Conservation (phyloP, 2,888 invertebrate genomes). For the Drosophila pegasa region DNA sequence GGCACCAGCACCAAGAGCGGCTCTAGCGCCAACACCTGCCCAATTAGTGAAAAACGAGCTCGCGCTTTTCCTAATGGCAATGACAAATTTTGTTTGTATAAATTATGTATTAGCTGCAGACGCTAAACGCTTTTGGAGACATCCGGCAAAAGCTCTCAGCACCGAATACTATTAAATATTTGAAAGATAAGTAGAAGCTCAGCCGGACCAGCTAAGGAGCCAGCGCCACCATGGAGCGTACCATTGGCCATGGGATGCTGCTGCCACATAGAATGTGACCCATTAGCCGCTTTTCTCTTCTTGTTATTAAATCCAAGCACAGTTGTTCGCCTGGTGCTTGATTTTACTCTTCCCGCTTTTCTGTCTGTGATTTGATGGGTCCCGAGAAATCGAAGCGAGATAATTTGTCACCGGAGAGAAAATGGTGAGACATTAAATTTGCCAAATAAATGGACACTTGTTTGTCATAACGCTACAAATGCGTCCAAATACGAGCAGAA, state of each 20-base stretch:
- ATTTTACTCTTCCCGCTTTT: neutral
- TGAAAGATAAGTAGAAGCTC: slow-evolving; percentile 69
- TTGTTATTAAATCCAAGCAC: slow-evolving; percentile 70
- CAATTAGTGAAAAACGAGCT: slow-evolving; percentile 66
- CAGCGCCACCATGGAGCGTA: slow-evolving; percentile 22
- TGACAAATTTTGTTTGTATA: slow-evolving; percentile 75
- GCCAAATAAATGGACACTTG: slow-evolving; percentile 80
- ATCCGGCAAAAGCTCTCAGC: slow-evolving; percentile 33
- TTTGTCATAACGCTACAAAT: slow-evolving; percentile 80
- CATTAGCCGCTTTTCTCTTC: slow-evolving; percentile 57
- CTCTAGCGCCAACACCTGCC: slow-evolving; percentile 60
- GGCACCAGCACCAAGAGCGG: slow-evolving; percentile 17
- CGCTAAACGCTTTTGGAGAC: slow-evolving; percentile 49
- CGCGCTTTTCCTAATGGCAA: slow-evolving; percentile 67
- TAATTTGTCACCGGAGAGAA: slow-evolving; percentile 72
- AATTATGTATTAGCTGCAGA: slow-evolving; percentile 71
- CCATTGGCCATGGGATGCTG: slow-evolving; percentile 24
- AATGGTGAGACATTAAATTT: slow-evolving; percentile 80
- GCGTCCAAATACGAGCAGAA: slow-evolving; percentile 71
- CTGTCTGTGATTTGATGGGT: slow-evolving; percentile 46
- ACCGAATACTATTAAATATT: slow-evolving; percentile 68
- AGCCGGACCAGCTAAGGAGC: slow-evolving; percentile 32
- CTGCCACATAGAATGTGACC: slow-evolving; percentile 59
- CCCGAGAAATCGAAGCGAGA: slow-evolving; percentile 74
- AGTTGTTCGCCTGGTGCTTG: slow-evolving; percentile 51